A percentile compares a stretch with the other conserved stretches of the same genome.
Conservation (phyloP, 2,888 invertebrate species). For the Xestoiulus laeticollis region DNA sequence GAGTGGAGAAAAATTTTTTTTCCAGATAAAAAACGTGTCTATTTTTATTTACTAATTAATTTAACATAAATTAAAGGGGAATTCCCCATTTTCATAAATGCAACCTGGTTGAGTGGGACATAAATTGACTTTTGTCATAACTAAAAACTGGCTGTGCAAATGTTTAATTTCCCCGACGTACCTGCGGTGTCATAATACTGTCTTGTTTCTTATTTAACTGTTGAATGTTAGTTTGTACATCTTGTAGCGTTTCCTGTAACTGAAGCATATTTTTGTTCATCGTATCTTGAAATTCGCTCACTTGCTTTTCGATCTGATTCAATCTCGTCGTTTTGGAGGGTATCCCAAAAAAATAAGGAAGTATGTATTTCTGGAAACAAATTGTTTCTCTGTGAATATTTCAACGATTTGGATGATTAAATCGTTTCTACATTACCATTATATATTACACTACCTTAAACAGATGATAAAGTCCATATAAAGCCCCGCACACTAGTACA, state of each 20-base stretch:
- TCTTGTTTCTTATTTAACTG: slow-evolving; percentile 48
- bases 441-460: background rate
- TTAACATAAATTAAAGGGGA: too few species aligned
- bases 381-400: background rate
- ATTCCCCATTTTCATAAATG: too few species aligned
- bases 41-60: too few species aligned
- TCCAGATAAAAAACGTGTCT: too few species aligned
- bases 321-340: slow-evolving; percentile 36
- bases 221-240: background rate
- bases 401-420: background rate
- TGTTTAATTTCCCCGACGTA: too few species aligned
- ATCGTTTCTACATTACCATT: background rate
- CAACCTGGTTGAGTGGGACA: too few species aligned
- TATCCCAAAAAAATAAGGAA: slow-evolving; percentile 47
- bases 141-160: too few species aligned
- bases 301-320: background rate
- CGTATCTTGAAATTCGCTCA: background rate
- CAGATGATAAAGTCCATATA: slow-evolving; percentile 46
- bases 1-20: too few species aligned
- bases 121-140: too few species aligned
- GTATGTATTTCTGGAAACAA: slow-evolving; percentile 42
- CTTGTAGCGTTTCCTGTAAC: slow-evolving; percentile 43
- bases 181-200: background rate
- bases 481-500: slow-evolving; percentile 16
- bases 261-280: background rate